Percentiles rank a stretch among this genome's conserved stretches.
phyloP scores from a whole-genome alignment of 2,113 vertebrate species.

The Numida meleagris region DNA sequence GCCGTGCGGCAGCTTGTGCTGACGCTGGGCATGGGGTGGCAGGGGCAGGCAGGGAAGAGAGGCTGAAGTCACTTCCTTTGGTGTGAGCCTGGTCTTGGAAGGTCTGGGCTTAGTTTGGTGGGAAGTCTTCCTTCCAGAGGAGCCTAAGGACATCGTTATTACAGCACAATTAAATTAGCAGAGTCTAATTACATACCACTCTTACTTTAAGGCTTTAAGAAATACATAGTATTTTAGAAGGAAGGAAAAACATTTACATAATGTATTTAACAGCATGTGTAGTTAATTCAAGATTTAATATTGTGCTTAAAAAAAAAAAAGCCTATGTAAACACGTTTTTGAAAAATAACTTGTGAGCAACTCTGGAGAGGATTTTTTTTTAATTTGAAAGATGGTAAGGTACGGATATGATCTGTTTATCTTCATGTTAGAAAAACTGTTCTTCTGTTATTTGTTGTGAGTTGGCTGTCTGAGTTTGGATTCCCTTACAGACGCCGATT shows the following conservation, averaged over 20 bases:
- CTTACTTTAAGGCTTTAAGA: not conserved
- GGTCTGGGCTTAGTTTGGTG: not conserved
- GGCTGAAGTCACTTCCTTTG: not conserved
- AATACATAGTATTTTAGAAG: not conserved
- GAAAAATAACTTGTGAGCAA: not conserved
- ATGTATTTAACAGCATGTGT: not conserved
- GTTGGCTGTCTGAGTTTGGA: not conserved
- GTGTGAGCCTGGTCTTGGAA: not conserved
- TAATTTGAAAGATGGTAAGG: not conserved
- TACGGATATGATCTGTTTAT: not conserved
- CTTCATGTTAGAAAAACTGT: not conserved
- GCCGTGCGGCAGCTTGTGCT: accelerated
- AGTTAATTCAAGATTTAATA: not conserved
- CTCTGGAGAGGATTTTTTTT: not conserved
- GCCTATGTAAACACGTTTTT: accelerated
- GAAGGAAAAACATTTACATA: not conserved
- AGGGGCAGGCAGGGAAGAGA: not conserved
- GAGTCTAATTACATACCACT: not conserved
- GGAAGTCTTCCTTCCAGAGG: not conserved
- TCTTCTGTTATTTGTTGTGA: not conserved
- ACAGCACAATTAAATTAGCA: not conserved
- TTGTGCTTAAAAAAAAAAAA: not conserved
- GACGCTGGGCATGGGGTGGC: not conserved
- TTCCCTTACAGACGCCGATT: not conserved
- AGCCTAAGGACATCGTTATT: not conserved